Conservation (phyloP, 2,888 invertebrate genomes). For the Ceraclea dissimilis region DNA sequence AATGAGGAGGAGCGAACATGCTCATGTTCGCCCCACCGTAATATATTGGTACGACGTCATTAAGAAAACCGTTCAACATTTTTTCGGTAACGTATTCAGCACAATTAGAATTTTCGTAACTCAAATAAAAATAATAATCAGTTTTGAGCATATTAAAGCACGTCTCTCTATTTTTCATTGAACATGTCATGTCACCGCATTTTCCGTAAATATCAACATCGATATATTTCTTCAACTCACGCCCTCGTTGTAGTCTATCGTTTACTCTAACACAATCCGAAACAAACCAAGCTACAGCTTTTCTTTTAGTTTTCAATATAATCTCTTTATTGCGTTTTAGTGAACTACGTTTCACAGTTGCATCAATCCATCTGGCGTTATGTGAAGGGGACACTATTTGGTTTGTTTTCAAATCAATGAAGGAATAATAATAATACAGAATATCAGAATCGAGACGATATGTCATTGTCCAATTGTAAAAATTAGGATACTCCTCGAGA, state of each 20-base stretch:
- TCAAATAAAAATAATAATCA: constrained; percentile 61
- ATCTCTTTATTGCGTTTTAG: background rate
- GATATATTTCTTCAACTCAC: constrained; percentile 48
- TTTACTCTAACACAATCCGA: constrained; percentile 46
- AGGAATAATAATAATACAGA: constrained; percentile 36
- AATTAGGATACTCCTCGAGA: constrained; percentile 31
- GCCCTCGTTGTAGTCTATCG: constrained; percentile 37
- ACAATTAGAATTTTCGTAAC: constrained; percentile 63
- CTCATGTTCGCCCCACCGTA: constrained; percentile 42
- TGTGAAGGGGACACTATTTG: constrained; percentile 30
- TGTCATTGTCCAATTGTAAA: constrained; percentile 52
- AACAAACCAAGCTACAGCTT: constrained; percentile 50
- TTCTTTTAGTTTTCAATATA: constrained; percentile 34
- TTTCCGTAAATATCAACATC: constrained; percentile 55
- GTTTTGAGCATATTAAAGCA: constrained; percentile 37
- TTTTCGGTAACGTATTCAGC: constrained; percentile 65
- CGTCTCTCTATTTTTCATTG: constrained; percentile 25
- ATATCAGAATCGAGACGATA: constrained; percentile 48
- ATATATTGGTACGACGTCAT: constrained; percentile 35
- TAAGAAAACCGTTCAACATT: constrained; percentile 40
- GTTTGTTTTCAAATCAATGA: constrained; percentile 31
- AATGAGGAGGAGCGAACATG: constrained; percentile 42
- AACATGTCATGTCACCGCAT: constrained; percentile 45
- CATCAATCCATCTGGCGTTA: constrained; percentile 30
- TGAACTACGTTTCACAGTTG: background rate